These are phyloP conservation scores for Sepiola atlantica DNA, from an alignment of 2,888 invertebrate species.

Conservation along the genomic window DNA sequence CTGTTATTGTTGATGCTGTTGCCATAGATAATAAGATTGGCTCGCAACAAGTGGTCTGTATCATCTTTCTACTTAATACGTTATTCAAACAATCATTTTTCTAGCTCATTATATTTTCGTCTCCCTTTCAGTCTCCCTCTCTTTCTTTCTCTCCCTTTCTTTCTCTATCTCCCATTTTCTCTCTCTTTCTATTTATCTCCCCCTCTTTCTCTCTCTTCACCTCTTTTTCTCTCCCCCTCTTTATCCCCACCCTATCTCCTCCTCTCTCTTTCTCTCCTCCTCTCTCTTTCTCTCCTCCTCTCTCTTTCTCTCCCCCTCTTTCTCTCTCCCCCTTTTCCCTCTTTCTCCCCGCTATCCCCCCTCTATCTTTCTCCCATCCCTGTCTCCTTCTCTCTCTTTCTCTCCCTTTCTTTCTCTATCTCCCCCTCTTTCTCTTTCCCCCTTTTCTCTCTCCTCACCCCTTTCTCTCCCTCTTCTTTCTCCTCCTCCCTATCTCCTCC, in stretches of 20 bases:
- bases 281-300: not conserved
- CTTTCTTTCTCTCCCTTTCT: not conserved
- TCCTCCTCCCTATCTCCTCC: not conserved
- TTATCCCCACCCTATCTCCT: not conserved
- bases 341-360: not conserved
- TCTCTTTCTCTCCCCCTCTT: not conserved
- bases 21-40: not conserved
- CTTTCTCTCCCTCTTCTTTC: too few species aligned
- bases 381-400: not conserved
- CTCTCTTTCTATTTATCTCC: not conserved
- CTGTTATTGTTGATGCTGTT: constrained; percentile 8
- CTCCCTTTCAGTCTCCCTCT: not conserved
- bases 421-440: not conserved
- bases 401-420: not conserved
- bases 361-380: not conserved
- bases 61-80: not conserved
- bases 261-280: not conserved
- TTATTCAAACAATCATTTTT: not conserved
- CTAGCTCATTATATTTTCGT: not conserved
- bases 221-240: not conserved
- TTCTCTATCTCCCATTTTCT: not conserved
- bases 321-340: not conserved
- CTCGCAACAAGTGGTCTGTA: not conserved
- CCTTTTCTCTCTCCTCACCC: too few species aligned
- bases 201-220: not conserved